A percentile compares a stretch with the other conserved stretches of the same genome.
Evolutionary conservation across 1,140 invertebrate genomes (phyloP).

Genomic region (Zaprionus davidi): DNA sequence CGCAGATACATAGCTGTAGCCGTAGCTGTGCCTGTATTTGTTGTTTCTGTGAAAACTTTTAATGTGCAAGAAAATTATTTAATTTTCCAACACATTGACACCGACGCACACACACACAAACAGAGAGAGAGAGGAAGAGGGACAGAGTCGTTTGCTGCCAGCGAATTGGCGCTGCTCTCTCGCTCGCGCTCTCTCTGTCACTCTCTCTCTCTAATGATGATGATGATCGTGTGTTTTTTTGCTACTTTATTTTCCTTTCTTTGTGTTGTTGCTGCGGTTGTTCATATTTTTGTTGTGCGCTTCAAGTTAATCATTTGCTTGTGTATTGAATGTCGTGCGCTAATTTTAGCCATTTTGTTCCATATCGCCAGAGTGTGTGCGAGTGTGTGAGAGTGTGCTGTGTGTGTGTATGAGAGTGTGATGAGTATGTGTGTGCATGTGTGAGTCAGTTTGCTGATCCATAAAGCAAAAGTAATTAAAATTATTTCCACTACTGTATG

Average conservation of each 20-base stretch:
- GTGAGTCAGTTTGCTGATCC: constrained; percentile 58
- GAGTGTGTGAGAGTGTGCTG: constrained; percentile 21
- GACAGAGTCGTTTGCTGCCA: constrained; percentile 25
- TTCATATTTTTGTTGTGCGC: constrained; percentile 76
- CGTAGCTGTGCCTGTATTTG: constrained; percentile 15
- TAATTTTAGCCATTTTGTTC: constrained; percentile 83
- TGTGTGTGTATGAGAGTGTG: constrained; percentile 24
- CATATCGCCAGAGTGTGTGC: constrained; percentile 50
- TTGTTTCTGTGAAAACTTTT: constrained; percentile 74
- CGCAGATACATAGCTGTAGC: constrained; percentile 32
- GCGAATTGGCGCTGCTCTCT: constrained; percentile 17
- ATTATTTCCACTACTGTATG: constrained; percentile 73
- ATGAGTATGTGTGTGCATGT: constrained; percentile 7
- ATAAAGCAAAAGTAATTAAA: constrained; percentile 81
- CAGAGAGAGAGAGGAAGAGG: rapidly evolving
- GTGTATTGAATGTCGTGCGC: constrained; percentile 83
- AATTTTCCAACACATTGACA: constrained; percentile 69
- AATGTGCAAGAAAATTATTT: constrained; percentile 82
- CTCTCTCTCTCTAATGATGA: constrained; percentile 18
- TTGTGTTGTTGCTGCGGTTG: constrained; percentile 41
- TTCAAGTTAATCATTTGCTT: constrained; percentile 81
- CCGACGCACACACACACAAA: constrained; percentile 25
- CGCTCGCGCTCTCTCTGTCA: constrained; percentile 1
- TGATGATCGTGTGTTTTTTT: constrained; percentile 49
- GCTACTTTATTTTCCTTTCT: constrained; percentile 77